Conservation (phyloP, 2,888 invertebrate genomes). For the Leucophora obtusa region DNA sequence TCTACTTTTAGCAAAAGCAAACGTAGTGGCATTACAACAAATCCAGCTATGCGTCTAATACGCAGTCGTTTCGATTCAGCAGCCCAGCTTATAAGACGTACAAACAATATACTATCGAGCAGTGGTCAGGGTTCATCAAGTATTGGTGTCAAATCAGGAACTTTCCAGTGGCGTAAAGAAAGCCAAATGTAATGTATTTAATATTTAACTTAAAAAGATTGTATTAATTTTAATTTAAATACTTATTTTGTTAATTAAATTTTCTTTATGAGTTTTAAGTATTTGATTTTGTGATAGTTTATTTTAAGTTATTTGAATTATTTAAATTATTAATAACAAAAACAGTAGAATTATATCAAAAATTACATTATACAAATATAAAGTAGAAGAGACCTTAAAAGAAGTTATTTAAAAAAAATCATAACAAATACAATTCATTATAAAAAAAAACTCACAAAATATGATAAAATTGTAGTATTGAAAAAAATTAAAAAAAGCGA, state of each 20-base stretch:
- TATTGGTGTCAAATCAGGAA: conserved; percentile 79
- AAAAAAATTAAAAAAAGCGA: conserved; percentile 3
- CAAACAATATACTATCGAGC: conserved; percentile 78
- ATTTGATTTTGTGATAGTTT: conserved; percentile 64
- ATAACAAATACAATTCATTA: conserved; percentile 25
- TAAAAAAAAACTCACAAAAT: conserved; percentile 4
- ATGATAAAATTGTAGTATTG: conserved; percentile 17
- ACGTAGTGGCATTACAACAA: conserved; percentile 91
- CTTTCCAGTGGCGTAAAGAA: conserved; percentile 79
- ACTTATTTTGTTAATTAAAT: conserved; percentile 44
- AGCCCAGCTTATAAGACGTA: conserved; percentile 78
- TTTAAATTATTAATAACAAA: conserved; percentile 37
- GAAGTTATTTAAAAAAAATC: conserved; percentile 10
- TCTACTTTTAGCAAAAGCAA: conserved; percentile 81
- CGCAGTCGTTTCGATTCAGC: conserved; percentile 79
- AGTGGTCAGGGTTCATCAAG: conserved; percentile 79
- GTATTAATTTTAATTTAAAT: conserved; percentile 21
- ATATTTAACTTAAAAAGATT: conserved; percentile 8
- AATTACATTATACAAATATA: conserved; percentile 20
- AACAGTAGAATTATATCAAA: conserved; percentile 40
- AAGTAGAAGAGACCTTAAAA: conserved; percentile 54
- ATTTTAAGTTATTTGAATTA: conserved; percentile 56
- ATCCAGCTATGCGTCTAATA: conserved; percentile 90
- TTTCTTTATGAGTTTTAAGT: conserved; percentile 60
- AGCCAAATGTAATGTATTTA: conserved; percentile 77